Conservation (phyloP, 2,888 invertebrate species). For the Spodoptera exigua region DNA sequence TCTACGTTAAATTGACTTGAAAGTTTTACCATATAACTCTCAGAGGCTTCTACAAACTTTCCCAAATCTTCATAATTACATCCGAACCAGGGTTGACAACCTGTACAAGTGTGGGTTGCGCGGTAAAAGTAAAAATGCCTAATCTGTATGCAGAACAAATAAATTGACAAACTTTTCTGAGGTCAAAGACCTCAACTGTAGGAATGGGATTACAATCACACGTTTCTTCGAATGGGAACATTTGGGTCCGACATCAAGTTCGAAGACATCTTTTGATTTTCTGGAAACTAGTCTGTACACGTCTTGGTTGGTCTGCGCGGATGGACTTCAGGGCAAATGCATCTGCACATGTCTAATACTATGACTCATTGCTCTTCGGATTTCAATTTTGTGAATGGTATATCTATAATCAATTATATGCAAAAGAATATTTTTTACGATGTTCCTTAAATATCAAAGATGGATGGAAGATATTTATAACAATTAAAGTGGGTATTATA, state of each 20-base stretch:
- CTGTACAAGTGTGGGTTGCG: slow-evolving; percentile 21
- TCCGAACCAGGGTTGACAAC: slow-evolving; percentile 14
- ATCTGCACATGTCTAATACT: too few species aligned
- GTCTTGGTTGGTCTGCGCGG: too few species aligned
- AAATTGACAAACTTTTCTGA: slow-evolving; percentile 36
- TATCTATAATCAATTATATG: too few species aligned
- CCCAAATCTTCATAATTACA: slow-evolving; percentile 24
- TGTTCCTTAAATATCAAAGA: slow-evolving; percentile 14
- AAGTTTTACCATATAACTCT: slow-evolving; percentile 10
- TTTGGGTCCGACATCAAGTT: slow-evolving; percentile 5
- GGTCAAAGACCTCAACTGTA: slow-evolving; percentile 19
- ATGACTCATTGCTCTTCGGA: too few species aligned
- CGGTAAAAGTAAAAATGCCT: slow-evolving; percentile 26
- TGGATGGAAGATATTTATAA: too few species aligned
- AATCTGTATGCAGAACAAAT: slow-evolving; percentile 50
- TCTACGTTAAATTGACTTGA: slow-evolving; percentile 4
- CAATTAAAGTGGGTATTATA: too few species aligned
- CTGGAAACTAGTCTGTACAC: too few species aligned
- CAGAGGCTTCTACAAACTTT: slow-evolving; percentile 16
- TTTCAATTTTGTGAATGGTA: too few species aligned
- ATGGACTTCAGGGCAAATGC: too few species aligned
- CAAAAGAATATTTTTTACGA: slow-evolving; percentile 1
- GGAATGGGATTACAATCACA: slow-evolving; percentile 34
- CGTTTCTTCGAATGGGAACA: slow-evolving; percentile 40
- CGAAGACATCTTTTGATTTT: neutral